Conservation (phyloP, 2,113 vertebrate species). For the Cercopithecus mona region DNA sequence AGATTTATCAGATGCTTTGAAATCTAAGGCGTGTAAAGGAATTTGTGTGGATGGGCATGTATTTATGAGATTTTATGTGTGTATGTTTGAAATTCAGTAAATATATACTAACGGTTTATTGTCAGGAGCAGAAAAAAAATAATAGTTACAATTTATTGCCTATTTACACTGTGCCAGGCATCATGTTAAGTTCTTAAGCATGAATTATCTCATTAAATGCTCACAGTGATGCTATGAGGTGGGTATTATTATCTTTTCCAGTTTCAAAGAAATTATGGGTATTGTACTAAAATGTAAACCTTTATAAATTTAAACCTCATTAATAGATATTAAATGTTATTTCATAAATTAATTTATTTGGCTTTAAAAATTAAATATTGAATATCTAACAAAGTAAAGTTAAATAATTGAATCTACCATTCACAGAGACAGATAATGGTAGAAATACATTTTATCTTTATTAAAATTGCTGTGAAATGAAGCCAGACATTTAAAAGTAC, state of each 20-base stretch:
- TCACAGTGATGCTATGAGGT: neutral
- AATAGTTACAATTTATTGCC: neutral
- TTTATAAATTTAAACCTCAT: conserved; percentile 51
- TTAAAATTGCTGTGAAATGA: conserved; percentile 53
- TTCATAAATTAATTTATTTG: conserved; percentile 44
- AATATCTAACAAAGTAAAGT: conserved; percentile 54
- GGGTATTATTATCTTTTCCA: neutral
- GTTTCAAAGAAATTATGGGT: conserved; percentile 26
- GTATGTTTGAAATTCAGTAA: neutral
- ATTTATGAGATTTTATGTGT: neutral
- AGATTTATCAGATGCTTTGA: conserved; percentile 6
- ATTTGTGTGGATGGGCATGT: neutral
- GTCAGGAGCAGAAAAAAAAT: neutral
- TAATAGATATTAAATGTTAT: conserved; percentile 59
- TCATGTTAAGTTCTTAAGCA: neutral
- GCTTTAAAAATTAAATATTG: conserved; percentile 64
- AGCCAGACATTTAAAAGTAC: conserved; percentile 13
- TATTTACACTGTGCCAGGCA: neutral
- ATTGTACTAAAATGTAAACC: conserved; percentile 43
- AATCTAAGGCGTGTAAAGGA: neutral
- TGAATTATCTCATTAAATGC: neutral
- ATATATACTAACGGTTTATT: neutral
- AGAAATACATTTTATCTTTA: conserved; percentile 5
- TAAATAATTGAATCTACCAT: conserved; percentile 59
- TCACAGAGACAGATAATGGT: conserved; percentile 16